Conservation (phyloP, 2,888 invertebrate genomes). For the Torymus tubicola region DNA sequence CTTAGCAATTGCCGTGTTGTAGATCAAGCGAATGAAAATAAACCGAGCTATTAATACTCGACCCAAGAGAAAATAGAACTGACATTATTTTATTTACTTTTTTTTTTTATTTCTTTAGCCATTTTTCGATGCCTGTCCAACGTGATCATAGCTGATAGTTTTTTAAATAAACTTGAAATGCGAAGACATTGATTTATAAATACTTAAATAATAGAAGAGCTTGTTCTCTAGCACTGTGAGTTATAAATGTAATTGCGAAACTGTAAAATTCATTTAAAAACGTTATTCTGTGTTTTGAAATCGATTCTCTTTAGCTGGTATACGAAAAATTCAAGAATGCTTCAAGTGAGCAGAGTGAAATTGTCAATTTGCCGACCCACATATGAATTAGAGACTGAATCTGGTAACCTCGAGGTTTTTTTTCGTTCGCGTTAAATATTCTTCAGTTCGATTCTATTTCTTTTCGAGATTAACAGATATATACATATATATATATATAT, state of each 20-base stretch:
- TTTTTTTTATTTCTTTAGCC: neutral
- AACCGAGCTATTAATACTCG: neutral
- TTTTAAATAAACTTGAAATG: no score
- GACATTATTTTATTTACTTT: no score
- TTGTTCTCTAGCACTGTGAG: no score
- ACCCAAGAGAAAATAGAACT: neutral
- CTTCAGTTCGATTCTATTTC: neutral
- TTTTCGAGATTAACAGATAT: no score
- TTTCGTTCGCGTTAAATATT: constrained; percentile 18
- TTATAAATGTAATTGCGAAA: no score
- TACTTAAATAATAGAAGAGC: no score
- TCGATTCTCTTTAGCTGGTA: neutral
- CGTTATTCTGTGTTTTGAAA: neutral
- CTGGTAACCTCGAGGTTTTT: constrained; percentile 25
- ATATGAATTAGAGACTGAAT: constrained; percentile 36
- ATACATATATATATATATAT: no score
- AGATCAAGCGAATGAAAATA: constrained; percentile 4
- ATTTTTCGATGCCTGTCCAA: neutral
- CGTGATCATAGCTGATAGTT: no score
- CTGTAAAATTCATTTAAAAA: constrained; percentile 8
- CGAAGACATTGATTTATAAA: no score
- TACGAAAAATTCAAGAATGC: constrained; percentile 18
- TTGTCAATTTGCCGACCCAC: constrained; percentile 29
- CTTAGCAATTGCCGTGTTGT: neutral
- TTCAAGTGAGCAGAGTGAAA: constrained; percentile 18